Percentiles rank a stretch among this genome's conserved stretches.
Conservation (phyloP, 2,888 invertebrate genomes). For the Podotricha telesiphe region DNA sequence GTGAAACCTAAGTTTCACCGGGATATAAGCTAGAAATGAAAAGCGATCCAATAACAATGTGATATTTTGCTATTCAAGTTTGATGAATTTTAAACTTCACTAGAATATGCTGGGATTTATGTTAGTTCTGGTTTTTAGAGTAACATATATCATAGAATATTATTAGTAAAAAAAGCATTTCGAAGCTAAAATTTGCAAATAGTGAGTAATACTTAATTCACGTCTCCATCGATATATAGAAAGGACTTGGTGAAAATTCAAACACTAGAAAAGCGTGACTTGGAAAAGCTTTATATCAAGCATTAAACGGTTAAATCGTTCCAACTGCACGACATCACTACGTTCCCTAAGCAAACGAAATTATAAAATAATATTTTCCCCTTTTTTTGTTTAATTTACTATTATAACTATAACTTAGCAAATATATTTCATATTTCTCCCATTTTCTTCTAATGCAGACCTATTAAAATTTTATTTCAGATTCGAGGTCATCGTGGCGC, state of each 20-base stretch:
- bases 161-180: background rate
- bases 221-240: constrained; percentile 13
- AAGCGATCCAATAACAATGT: too few species aligned
- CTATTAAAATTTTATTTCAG: too few species aligned
- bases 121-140: too few species aligned
- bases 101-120: too few species aligned
- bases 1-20: too few species aligned
- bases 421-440: too few species aligned
- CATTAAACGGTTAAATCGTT: constrained; percentile 23
- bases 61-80: too few species aligned
- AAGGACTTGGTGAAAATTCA: constrained; percentile 17
- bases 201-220: background rate
- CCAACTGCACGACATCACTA: constrained; percentile 11
- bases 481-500: too few species aligned
- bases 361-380: background rate
- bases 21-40: too few species aligned
- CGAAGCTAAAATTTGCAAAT: constrained; percentile 1
- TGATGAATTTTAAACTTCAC: too few species aligned
- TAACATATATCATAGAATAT: background rate
- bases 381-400: background rate
- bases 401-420: too few species aligned
- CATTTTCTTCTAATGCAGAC: too few species aligned
- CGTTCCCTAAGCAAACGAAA: background rate
- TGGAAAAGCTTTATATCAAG: constrained; percentile 23
- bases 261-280: constrained; percentile 23